A percentile compares a stretch with the other conserved stretches of the same genome.
Conservation (phyloP, 1,140 invertebrate species). For the Asobara japonica region DNA sequence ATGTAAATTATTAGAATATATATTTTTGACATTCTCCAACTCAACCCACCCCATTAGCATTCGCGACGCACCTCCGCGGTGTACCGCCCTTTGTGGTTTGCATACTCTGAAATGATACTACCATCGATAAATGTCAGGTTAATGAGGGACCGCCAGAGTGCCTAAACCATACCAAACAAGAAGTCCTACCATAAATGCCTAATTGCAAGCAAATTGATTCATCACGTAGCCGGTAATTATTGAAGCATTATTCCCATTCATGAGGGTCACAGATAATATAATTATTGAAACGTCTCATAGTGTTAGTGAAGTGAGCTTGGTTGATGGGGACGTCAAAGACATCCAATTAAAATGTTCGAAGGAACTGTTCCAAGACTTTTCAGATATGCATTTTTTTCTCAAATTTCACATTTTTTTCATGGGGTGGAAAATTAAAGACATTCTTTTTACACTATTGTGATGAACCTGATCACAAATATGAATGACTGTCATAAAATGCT, state of each 20-base stretch:
- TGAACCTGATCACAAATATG: too few relatives aligned
- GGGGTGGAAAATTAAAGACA: too few relatives aligned
- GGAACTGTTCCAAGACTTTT: too few relatives aligned
- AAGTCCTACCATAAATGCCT: background rate
- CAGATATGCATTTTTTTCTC: too few relatives aligned
- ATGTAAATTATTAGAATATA: background rate
- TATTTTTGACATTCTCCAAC: background rate
- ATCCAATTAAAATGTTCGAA: too few relatives aligned
- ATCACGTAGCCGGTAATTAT: background rate
- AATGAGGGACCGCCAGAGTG: background rate
- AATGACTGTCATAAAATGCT: too few relatives aligned
- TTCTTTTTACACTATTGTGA: too few relatives aligned
- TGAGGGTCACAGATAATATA: background rate
- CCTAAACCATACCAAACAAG: background rate
- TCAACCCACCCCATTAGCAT: background rate
- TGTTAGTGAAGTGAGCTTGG: too few relatives aligned
- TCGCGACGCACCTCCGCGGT: background rate
- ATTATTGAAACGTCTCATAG: background rate
- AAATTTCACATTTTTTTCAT: too few relatives aligned
- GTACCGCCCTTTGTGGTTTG: background rate
- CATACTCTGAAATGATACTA: background rate
- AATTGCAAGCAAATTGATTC: conserved; percentile 7
- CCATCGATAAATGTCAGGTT: conserved; percentile 3
- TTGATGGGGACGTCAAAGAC: too few relatives aligned
- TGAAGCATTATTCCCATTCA: background rate